Base-by-base conservation (phyloP, 2,797 vertebrate genomes). In the Myotis pilosus region DNA sequence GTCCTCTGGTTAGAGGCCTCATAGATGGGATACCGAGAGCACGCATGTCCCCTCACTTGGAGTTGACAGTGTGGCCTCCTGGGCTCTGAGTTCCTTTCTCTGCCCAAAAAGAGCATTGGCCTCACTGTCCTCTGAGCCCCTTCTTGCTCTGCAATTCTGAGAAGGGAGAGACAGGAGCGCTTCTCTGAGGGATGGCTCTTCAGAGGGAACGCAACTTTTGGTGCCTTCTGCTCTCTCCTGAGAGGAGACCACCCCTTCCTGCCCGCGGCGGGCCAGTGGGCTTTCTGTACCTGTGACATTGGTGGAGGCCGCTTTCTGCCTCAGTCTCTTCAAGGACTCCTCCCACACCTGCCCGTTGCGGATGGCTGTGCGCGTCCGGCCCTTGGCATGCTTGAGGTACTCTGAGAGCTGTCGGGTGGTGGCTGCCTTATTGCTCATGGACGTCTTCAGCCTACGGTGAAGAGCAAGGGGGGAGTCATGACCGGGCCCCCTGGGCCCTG, bases 271-370 rank as follows among this genome's bases (percentile, higher is more conserved):
- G 82, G 71, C 38, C 2, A 3, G 44, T 5, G 49, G 72, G 68
- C 8, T 92, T 66, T 81, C 89, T 23, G 17, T 95, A 97, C 97
- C 96, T 97, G 97, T 97, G 91, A 25, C 9, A 1, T 97, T 97
- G 81, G 81, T 72, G 60, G n/a, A 55, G 41, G 57, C 0, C 0
- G 0, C 16, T 44, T 33, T 30, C 22, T 5, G 78, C 55, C 28
- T 75, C 92, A 97, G 95, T 62, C 44, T 96, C 91, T 94, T 96
- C 3, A 97, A 71, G 68, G 95, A 92, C 7, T 95, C 94, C 41
- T 97, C 96, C 96, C 96, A 97, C 87, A 97, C 95, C 82, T 97
- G 96, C 53, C 96, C 97, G 0, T 15, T n/a, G 82, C 91, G 94
- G 47, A 97, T 96, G 94, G 95, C 95, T 0, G 80, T 89, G 9